Conservation (phyloP, 2,797 vertebrate genomes). For the Falco peregrinus region DNA sequence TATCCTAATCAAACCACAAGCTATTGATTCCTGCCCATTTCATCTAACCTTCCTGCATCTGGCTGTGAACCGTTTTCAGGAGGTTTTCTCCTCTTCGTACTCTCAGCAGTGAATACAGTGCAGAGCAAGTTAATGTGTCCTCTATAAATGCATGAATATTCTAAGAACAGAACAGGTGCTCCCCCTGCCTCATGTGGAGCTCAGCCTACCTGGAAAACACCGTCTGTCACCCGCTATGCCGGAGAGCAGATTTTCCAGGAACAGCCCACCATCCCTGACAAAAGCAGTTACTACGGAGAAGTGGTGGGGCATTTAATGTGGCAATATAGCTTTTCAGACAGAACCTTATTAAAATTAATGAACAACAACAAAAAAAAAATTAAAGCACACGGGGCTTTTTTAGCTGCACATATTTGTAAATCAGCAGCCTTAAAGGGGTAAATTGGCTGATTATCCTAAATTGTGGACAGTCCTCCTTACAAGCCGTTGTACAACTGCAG, state of each 20-base stretch:
- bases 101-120: neutral
- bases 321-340: conserved; percentile 16
- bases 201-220: conserved; percentile 62
- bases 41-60: neutral
- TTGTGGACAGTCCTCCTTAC: neutral
- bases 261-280: neutral
- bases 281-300: neutral
- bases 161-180: conserved; percentile 60
- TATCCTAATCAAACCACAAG: conserved; percentile 45
- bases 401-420: neutral
- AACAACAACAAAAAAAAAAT: neutral
- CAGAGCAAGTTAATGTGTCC: neutral
- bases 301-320: neutral
- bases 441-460: conserved; percentile 3
- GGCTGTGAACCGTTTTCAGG: neutral
- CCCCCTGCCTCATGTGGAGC: conserved; percentile 60
- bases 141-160: conserved; percentile 43
- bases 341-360: conserved; percentile 33
- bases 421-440: neutral
- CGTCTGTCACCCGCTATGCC: neutral
- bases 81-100: neutral
- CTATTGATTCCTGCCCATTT: conserved; percentile 27
- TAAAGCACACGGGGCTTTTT: neutral
- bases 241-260: neutral
- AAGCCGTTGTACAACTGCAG: neutral